Conservation (phyloP, 2,113 vertebrate genomes). For the Lepidothrix coronata region DNA sequence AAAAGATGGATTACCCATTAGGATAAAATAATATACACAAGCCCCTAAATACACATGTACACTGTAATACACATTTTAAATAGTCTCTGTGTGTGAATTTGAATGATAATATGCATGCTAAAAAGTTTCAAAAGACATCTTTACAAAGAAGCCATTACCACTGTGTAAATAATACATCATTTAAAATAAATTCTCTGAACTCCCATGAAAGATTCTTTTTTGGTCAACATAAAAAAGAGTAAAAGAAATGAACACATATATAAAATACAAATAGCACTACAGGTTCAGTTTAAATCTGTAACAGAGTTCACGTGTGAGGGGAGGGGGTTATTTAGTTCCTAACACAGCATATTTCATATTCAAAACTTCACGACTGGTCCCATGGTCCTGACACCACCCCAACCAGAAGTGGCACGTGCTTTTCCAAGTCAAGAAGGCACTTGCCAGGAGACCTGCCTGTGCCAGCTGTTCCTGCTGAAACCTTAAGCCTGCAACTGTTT, state of each 20-base stretch:
- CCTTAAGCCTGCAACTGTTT: not conserved
- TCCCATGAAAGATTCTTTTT: conserved; percentile 20
- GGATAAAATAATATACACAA: conserved; percentile 64
- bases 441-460: not conserved
- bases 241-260: not conserved
- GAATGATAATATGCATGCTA: conserved; percentile 49
- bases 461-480: not conserved
- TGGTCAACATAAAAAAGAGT: conserved; percentile 14
- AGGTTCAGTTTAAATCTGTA: not conserved
- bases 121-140: conserved; percentile 60
- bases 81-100: conserved; percentile 52
- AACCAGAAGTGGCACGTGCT: not conserved
- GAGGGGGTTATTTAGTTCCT: not conserved
- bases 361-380: not conserved
- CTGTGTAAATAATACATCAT: conserved; percentile 63
- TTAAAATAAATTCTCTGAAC: conserved; percentile 50
- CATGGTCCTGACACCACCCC: not conserved
- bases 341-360: not conserved
- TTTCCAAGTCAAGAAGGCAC: not conserved
- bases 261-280: not conserved
- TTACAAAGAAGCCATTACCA: conserved; percentile 57
- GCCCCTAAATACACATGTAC: conserved; percentile 61
- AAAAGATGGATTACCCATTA: conserved; percentile 70
- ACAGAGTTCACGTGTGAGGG: not conserved
- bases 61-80: conserved; percentile 56